Percentiles rank a stretch among this genome's conserved stretches.
These are phyloP conservation scores for roundworm (Caenorhabditis elegans) DNA, from an alignment of 1,140 invertebrate species.

Conservation along the genomic window WBcel235 BX284603.4:13474501-13475000, in stretches of 20 bases:
- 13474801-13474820: no score
- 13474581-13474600: constrained; percentile 91
- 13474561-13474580: constrained; percentile 85
- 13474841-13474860: constrained; percentile 88
- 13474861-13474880: constrained; percentile 93
- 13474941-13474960: constrained; percentile 89
- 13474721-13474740: no score
- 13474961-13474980: constrained; percentile 77
- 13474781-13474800: no score
- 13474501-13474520: constrained; percentile 99
- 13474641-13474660: no score
- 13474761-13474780: no score
- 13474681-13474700: no score
- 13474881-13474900: constrained; percentile 93
- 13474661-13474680: no score
- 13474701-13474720: no score
- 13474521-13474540: constrained; percentile 93
- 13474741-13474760: no score
- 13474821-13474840: background rate
- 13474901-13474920: constrained; percentile 76
- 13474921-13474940: constrained; percentile 83
- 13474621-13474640: no score
- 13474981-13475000: background rate
- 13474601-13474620: no score
- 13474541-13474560: constrained; percentile 84